Conservation (phyloP, 2,888 invertebrate genomes). For the Sympetrum striolatum region DNA sequence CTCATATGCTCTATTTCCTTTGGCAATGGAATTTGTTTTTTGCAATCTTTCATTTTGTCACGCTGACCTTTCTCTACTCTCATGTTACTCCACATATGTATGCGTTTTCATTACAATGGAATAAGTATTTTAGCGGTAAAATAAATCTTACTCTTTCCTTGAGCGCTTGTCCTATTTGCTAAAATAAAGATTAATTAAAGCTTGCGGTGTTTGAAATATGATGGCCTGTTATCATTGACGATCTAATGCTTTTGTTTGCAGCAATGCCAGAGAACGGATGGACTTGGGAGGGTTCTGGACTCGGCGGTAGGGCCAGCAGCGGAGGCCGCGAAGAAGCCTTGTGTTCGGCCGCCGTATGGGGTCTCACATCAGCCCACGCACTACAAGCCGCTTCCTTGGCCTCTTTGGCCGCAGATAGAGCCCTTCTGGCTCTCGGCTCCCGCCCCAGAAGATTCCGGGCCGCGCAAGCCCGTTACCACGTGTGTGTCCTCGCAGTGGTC, state of each 20-base stretch:
- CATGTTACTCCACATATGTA: too few species aligned
- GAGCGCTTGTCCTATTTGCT: too few species aligned
- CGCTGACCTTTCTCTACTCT: too few species aligned
- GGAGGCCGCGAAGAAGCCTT: constrained; percentile 49
- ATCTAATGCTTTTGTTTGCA: background rate
- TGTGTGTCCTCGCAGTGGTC: constrained; percentile 62
- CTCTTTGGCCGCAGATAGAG: constrained; percentile 61
- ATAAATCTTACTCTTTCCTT: too few species aligned
- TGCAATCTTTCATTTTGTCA: too few species aligned
- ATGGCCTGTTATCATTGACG: background rate
- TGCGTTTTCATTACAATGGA: too few species aligned
- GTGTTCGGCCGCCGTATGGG: constrained; percentile 62
- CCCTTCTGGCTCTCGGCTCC: constrained; percentile 57
- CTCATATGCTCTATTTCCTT: too few species aligned
- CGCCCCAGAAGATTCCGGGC: constrained; percentile 55
- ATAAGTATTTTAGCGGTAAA: too few species aligned
- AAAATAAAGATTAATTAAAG: too few species aligned
- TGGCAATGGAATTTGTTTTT: too few species aligned
- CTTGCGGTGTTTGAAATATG: too few species aligned
- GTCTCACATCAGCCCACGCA: constrained; percentile 62
- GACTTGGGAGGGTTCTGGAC: background rate
- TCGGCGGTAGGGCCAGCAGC: background rate
- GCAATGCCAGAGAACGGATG: background rate
- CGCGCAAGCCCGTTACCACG: constrained; percentile 58
- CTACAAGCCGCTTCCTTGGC: constrained; percentile 63